Conservation (phyloP, 2,113 vertebrate species). For the Balaeniceps rex region DNA sequence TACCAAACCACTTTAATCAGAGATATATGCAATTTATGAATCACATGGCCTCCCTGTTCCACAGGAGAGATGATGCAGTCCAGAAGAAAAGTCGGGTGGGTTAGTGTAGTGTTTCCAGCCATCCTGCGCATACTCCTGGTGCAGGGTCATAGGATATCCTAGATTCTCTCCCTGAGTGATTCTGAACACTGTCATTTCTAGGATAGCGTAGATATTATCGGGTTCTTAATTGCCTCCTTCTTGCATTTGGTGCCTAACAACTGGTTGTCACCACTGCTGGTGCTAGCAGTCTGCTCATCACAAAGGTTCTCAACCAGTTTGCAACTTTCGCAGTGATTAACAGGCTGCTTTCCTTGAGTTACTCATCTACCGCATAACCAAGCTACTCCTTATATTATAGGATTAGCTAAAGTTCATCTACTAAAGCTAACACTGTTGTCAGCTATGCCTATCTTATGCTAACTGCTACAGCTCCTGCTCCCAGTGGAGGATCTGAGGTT, state of each 20-base stretch:
- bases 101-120: not conserved
- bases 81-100: not conserved
- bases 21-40: not conserved
- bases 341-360: not conserved
- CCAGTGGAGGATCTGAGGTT: not conserved
- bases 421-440: not conserved
- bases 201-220: not conserved
- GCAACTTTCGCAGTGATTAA: not conserved
- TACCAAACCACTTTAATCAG: not conserved
- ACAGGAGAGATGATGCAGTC: not conserved
- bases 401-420: not conserved
- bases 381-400: not conserved
- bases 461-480: not conserved
- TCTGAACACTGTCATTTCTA: not conserved
- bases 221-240: not conserved
- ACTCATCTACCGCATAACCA: not conserved
- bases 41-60: not conserved
- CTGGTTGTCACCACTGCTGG: not conserved
- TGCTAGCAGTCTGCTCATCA: not conserved
- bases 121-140: not conserved
- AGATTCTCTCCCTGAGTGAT: not conserved
- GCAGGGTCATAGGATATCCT: not conserved
- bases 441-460: accelerated
- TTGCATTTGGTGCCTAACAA: not conserved
- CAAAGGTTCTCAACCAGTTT: not conserved